Percentiles rank a stretch among this genome's conserved stretches.
phyloP scores from a whole-genome alignment of 2,113 vertebrate genomes.

The Thalassarche chlororhynchos region DNA sequence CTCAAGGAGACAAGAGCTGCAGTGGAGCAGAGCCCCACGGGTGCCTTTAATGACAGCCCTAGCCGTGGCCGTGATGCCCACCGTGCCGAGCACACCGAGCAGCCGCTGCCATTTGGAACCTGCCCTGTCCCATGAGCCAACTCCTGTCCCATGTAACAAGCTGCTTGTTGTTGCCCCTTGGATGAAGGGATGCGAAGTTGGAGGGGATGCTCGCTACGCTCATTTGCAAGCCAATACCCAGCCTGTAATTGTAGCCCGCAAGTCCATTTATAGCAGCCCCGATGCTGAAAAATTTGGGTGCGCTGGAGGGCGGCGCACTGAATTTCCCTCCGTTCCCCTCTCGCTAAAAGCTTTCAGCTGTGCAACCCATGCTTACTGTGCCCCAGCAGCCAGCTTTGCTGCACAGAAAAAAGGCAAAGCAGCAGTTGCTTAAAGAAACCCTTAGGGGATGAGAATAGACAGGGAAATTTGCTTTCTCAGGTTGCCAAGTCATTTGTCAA shows the following conservation, averaged over 20 bases:
- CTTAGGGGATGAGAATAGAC: not conserved
- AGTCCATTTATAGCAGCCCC: not conserved
- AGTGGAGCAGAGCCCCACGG: not conserved
- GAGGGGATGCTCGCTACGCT: not conserved
- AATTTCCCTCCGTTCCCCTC: not conserved
- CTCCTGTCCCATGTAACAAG: not conserved
- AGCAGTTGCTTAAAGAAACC: not conserved
- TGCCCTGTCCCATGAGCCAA: not conserved
- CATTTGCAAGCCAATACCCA: not conserved
- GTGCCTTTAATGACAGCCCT: not conserved
- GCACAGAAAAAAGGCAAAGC: not conserved
- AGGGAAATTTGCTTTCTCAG: conserved; percentile 4
- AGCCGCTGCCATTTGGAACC: not conserved
- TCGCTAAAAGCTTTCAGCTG: not conserved
- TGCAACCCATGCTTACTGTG: not conserved
- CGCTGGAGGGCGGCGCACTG: not conserved
- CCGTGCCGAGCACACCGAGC: fast-evolving
- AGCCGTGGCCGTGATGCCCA: fast-evolving
- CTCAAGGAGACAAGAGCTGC: not conserved
- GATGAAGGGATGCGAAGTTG: not conserved
- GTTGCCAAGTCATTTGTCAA: conserved; percentile 26
- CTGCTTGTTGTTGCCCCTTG: not conserved
- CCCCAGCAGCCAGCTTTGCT: not conserved
- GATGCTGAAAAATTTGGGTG: not conserved
- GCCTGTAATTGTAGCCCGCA: not conserved